Evolutionary conservation across 2,797 vertebrate genomes (phyloP).

Genomic region (Heteromormyrus szaboi): DNA sequence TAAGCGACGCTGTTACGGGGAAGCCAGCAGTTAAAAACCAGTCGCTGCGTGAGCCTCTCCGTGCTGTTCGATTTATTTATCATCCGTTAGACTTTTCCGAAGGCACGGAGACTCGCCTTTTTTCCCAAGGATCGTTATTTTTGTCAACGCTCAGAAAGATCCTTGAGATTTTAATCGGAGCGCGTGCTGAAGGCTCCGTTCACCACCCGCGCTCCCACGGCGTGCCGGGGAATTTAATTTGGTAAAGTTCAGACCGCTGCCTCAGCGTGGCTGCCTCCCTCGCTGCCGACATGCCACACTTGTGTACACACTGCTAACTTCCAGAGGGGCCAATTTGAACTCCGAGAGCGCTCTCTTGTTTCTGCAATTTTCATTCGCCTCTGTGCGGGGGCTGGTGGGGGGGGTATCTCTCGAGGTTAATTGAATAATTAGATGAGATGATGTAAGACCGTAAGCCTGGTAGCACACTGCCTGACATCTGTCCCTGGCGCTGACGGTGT

Average conservation of each 20-base stretch:
- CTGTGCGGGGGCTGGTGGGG: neutral
- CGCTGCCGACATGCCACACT: neutral
- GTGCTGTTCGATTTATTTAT: neutral
- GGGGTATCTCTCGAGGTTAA: slow-evolving; percentile 6
- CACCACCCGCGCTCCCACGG: slow-evolving; percentile 39
- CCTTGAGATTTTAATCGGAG: neutral
- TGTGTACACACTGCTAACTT: slow-evolving; percentile 12
- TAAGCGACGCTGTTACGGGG: neutral
- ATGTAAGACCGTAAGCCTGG: neutral
- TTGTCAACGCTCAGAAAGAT: neutral
- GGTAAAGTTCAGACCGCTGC: slow-evolving; percentile 52
- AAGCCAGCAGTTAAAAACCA: neutral
- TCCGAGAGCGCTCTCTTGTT: neutral
- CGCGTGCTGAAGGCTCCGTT: neutral
- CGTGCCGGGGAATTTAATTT: slow-evolving; percentile 46
- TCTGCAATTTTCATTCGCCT: neutral
- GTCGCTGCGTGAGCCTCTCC: neutral
- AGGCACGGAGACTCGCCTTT: neutral
- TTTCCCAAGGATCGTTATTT: neutral
- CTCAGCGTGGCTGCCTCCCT: slow-evolving; percentile 32
- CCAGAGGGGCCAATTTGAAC: slow-evolving; percentile 23
- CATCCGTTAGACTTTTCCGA: neutral
- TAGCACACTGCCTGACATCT: slow-evolving; percentile 15
- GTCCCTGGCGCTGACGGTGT: neutral
- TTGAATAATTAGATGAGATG: slow-evolving; percentile 3